These are phyloP conservation scores for Pseudolaguvia tuberculata DNA, from an alignment of 2,113 vertebrate genomes.

Conservation along the genomic window DNA sequence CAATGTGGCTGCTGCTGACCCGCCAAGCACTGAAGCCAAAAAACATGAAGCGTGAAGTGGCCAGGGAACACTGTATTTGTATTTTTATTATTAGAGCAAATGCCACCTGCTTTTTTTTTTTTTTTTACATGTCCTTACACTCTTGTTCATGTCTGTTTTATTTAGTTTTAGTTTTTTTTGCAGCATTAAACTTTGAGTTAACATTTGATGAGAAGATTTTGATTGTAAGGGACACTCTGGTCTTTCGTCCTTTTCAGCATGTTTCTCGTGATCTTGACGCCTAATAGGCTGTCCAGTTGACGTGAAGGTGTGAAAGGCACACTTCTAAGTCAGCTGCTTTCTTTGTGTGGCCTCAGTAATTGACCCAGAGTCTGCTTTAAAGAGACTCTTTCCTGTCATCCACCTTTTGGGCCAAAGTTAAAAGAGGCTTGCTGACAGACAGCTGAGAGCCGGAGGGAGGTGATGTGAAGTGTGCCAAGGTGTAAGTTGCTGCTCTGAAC, in stretches of 20 bases:
- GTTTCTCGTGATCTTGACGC: background rate
- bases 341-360: constrained; percentile 15
- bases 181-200: background rate
- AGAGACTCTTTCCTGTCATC: constrained; percentile 15
- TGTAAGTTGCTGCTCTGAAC: constrained; percentile 19
- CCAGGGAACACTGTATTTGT: no score
- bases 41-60: no score
- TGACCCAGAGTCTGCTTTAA: background rate
- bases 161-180: background rate
- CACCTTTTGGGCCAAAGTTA: constrained; percentile 30
- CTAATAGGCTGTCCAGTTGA: background rate
- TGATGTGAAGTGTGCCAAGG: constrained; percentile 43
- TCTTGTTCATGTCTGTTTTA: no score
- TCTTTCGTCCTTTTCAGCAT: no score
- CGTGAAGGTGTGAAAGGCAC: constrained; percentile 12
- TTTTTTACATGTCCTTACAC: background rate
- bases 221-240: background rate
- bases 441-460: constrained; percentile 5
- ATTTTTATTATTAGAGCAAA: no score
- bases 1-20: no score
- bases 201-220: background rate
- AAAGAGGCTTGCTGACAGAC: constrained; percentile 12
- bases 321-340: constrained; percentile 6
- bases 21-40: no score
- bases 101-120: background rate